Percentiles rank a stretch among this genome's conserved stretches.
phyloP scores from a whole-genome alignment of 2,797 vertebrate genomes.

The Smutsia temminckii region DNA sequence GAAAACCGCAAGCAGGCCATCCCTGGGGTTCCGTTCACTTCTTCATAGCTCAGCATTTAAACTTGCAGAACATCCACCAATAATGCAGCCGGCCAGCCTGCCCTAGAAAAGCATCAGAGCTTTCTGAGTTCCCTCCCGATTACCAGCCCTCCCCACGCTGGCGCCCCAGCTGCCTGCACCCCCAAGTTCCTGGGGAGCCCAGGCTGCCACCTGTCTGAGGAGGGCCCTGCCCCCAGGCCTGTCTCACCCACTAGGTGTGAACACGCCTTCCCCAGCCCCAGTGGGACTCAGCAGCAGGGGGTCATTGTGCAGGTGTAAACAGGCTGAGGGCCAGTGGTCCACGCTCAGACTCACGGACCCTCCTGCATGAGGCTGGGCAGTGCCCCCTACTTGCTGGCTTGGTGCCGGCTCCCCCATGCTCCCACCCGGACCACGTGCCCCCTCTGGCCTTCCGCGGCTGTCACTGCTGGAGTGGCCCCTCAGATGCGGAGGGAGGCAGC shows the following conservation, averaged over 20 bases:
- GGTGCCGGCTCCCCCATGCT: not conserved
- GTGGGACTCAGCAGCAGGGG: not conserved
- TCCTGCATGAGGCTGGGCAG: not conserved
- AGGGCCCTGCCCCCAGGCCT: not conserved
- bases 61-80: slow-evolving; percentile 22
- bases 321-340: not conserved
- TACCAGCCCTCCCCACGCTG: not conserved
- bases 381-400: not conserved
- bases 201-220: not conserved
- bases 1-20: not conserved
- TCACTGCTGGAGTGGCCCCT: no score
- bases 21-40: not conserved
- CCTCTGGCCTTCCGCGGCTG: not conserved
- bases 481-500: no score
- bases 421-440: not conserved
- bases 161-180: not conserved
- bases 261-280: not conserved
- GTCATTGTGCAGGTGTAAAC: not conserved
- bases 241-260: not conserved
- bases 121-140: rapidly evolving
- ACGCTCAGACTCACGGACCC: not conserved
- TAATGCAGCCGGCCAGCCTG: not conserved
- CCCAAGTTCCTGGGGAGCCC: not conserved
- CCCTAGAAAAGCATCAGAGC: not conserved
- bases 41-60: not conserved